phyloP scores from a whole-genome alignment of 2,797 vertebrate genomes.

The Synaphobranchus kaupii region DNA sequence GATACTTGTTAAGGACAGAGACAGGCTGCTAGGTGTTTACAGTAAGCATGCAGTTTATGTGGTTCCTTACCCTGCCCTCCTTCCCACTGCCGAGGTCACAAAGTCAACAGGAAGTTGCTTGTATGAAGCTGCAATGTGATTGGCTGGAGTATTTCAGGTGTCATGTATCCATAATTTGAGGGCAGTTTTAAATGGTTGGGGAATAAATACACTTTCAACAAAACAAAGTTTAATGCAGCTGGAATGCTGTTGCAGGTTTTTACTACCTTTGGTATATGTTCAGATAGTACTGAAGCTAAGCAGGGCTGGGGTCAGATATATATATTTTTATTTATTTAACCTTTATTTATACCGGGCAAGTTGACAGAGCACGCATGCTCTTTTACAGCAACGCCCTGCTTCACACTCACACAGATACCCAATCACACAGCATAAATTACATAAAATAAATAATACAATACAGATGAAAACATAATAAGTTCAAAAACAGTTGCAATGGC shows the following conservation, averaged over 20 bases:
- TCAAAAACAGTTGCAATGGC: too few relatives aligned
- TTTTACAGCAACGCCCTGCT: too few relatives aligned
- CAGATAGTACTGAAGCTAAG: too few relatives aligned
- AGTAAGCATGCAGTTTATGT: background rate
- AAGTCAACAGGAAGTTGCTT: background rate
- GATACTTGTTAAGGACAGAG: background rate
- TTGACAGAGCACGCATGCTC: too few relatives aligned
- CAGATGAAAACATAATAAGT: too few relatives aligned
- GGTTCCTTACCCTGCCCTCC: background rate
- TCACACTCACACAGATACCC: too few relatives aligned
- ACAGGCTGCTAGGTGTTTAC: conserved; percentile 9
- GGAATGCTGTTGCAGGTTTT: background rate
- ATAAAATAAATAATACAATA: too few relatives aligned
- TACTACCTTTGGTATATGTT: background rate
- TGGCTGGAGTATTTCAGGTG: background rate
- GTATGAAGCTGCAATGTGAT: background rate
- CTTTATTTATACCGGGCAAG: too few relatives aligned
- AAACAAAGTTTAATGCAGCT: background rate
- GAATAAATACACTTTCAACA: background rate
- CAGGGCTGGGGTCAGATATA: too few relatives aligned
- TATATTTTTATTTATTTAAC: too few relatives aligned
- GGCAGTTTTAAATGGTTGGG: background rate
- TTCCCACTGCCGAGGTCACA: background rate
- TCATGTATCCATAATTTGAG: background rate
- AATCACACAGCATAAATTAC: too few relatives aligned